Conservation (phyloP, 1,140 invertebrate genomes). For the Drosophila fuyamai region DNA sequence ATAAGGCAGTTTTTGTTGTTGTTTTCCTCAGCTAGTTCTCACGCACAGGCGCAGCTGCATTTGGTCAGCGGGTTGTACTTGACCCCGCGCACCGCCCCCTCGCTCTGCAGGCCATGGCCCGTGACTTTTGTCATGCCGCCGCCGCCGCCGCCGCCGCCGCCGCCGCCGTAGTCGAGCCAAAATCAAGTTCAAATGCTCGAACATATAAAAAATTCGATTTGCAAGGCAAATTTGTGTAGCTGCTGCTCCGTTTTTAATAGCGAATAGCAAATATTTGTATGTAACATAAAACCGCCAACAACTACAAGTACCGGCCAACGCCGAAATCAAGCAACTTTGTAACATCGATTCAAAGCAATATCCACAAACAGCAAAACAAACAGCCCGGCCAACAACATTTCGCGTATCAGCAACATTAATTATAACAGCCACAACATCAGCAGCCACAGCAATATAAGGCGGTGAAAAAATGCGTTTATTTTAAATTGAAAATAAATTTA, state of each 20-base stretch:
- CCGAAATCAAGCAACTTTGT: conserved; percentile 45
- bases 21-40: conserved; percentile 62
- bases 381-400: conserved; percentile 57
- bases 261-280: conserved; percentile 65
- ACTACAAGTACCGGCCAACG: conserved; percentile 48
- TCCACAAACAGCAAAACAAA: conserved; percentile 33
- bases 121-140: conserved; percentile 73
- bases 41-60: conserved; percentile 77
- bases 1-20: conserved; percentile 58
- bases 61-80: conserved; percentile 65
- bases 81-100: conserved; percentile 48
- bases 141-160: conserved; percentile 2
- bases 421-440: conserved; percentile 68
- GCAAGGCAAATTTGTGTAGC: conserved; percentile 71
- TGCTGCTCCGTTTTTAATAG: conserved; percentile 65
- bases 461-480: conserved; percentile 66
- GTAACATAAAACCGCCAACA: conserved; percentile 76
- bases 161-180: conserved; percentile 36
- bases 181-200: conserved; percentile 74
- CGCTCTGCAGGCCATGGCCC: conserved; percentile 36
- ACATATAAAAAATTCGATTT: conserved; percentile 57
- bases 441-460: conserved; percentile 44
- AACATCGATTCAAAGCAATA: conserved; percentile 27
- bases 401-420: conserved; percentile 80
- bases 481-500: conserved; percentile 60